Conservation (phyloP, 2,797 vertebrate genomes). For the Molossus molossus region DNA sequence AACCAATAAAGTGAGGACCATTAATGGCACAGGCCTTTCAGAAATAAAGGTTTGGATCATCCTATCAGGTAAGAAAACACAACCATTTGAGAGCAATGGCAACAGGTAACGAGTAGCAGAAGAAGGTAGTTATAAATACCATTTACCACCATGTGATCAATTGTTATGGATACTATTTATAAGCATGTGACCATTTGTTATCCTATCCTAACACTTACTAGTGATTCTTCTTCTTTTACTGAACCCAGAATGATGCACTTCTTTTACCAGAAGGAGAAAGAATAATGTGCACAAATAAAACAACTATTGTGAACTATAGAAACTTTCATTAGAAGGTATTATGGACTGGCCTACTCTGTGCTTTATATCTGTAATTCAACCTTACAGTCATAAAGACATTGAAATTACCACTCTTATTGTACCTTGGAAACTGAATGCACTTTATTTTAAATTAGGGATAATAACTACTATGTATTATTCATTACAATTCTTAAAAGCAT, state of each 20-base stretch:
- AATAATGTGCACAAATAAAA: not conserved
- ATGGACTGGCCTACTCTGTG: not conserved
- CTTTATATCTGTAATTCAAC: not conserved
- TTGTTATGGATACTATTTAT: not conserved
- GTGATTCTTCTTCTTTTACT: not conserved
- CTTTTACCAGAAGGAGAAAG: not conserved
- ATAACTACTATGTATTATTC: not conserved
- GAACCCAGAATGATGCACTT: not conserved
- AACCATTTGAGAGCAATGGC: not conserved
- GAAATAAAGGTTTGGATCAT: not conserved
- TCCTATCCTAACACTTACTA: not conserved
- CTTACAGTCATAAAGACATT: not conserved
- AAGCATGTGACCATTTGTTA: not conserved
- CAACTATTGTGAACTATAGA: not conserved
- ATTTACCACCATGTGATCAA: not conserved
- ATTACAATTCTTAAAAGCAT: not conserved
- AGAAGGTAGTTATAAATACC: not conserved
- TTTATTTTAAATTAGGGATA: not conserved
- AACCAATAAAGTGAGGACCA: not conserved
- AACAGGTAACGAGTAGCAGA: not conserved
- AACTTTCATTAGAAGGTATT: not conserved
- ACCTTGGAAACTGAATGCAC: not conserved
- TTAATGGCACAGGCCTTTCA: not conserved
- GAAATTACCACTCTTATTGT: not conserved
- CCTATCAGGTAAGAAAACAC: not conserved